phyloP scores from a whole-genome alignment of 2,113 vertebrate species.

The Amphiprion ocellaris region DNA sequence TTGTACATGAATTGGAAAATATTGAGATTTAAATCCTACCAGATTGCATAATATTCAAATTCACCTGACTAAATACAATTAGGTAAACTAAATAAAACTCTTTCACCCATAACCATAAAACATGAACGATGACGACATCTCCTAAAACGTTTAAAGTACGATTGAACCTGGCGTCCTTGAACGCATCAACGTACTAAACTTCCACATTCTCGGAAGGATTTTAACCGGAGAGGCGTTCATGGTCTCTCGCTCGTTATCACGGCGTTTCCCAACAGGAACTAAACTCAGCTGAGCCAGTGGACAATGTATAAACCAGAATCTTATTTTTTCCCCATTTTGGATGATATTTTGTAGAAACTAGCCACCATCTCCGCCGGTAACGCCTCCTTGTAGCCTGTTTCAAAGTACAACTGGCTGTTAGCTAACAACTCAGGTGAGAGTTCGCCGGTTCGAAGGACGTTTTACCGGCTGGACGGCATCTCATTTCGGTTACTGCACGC shows the following conservation, averaged over 20 bases:
- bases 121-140: no score
- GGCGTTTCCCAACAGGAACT: accelerated
- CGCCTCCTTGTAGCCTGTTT: conserved; percentile 28
- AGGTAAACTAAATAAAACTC: no score
- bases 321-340: neutral
- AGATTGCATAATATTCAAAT: no score
- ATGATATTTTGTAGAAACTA: neutral
- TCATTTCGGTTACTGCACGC: no score
- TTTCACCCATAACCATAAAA: no score
- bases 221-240: neutral
- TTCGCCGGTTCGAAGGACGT: neutral
- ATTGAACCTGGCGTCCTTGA: neutral
- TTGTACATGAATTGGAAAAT: no score
- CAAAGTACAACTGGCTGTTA: conserved; percentile 60
- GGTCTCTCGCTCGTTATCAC: neutral
- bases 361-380: neutral
- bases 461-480: accelerated
- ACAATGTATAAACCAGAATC: conserved; percentile 1
- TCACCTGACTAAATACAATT: no score
- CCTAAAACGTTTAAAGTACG: neutral
- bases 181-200: conserved; percentile 20
- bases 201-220: neutral
- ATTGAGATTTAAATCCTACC: no score
- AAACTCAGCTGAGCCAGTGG: neutral
- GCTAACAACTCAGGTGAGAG: conserved; percentile 15